Evolutionary conservation across 2,797 vertebrate species (phyloP), one percentile per base, ranked within the genome.

Genomic region (Acropternis orthonyx): DNA sequence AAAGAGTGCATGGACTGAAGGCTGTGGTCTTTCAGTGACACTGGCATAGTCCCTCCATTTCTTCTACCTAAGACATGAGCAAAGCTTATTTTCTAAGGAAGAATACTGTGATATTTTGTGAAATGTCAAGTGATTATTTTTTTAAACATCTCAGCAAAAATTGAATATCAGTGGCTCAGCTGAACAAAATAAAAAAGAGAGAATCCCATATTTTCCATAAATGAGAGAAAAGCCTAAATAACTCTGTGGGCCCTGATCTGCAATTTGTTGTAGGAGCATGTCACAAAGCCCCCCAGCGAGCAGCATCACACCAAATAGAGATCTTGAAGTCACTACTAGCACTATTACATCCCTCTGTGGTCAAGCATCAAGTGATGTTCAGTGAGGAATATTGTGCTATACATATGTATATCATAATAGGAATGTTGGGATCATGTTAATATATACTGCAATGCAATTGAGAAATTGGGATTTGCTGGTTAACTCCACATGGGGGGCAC

Each of bases 61-160:
- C 46, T 26, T 90, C n/a, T n/a, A 27, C 41, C 34, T 39, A 37
- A 62, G 49, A 43, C 48, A 44, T 39, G 16, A 58, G n/a, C 14
- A 56, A 71, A 48, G 28, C 23, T 68, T 43, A n/a, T 75, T 66
- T 68, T 22, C 7, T 71, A 36, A 74, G n/a, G 37, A 92, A 75
- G 32, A 73, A 78, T 68, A 84, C 30, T 59, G 69, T 81, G 88
- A 59, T 94, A 58, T 93, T 95, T 88, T 78, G 28, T 81, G 62
- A 95, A 95, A 88, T 90, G 84, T 87, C 86, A 95, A 89, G 74
- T 55, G 77, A 66, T 88, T 82, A 55, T 93, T 92, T 89, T 89
- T 87, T 75, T 89, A 73, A 87, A 92, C 41, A 68, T 71, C 48
- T 85, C 52, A 63, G 74, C 59, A 76, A 81, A 88, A 89, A 66